These are phyloP conservation scores for Notolabrus celidotus DNA, from an alignment of 2,797 vertebrate species.

Conservation along the genomic window DNA sequence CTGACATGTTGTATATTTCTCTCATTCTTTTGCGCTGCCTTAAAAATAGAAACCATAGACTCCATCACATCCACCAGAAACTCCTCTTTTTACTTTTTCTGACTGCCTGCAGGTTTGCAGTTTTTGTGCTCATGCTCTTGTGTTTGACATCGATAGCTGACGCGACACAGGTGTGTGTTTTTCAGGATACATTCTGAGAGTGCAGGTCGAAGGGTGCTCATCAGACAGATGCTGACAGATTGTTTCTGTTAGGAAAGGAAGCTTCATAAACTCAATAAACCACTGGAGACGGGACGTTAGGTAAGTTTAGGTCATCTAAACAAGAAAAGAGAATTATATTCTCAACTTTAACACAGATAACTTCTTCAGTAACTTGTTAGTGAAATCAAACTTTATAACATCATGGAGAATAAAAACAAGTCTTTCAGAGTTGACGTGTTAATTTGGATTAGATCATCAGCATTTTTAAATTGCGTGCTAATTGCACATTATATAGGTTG, in stretches of 20 bases:
- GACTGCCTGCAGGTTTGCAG: slow-evolving; percentile 24
- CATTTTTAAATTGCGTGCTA: no score
- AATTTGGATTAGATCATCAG: no score
- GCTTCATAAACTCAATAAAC: slow-evolving; percentile 2
- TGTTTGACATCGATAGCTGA: slow-evolving; percentile 22
- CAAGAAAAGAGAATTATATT: neutral
- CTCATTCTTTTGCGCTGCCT: slow-evolving; percentile 3
- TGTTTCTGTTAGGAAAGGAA: slow-evolving; percentile 36
- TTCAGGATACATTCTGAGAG: slow-evolving; percentile 4
- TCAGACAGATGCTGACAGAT: slow-evolving; percentile 39
- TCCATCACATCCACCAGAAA: slow-evolving; percentile 9
- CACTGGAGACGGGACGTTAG: neutral
- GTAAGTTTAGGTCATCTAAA: no score
- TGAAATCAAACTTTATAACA: no score
- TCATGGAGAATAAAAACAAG: no score
- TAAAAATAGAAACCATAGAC: slow-evolving; percentile 36
- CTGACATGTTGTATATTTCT: neutral
- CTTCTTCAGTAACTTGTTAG: no score
- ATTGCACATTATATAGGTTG: no score
- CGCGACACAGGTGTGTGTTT: slow-evolving; percentile 25
- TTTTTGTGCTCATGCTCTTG: slow-evolving; percentile 14
- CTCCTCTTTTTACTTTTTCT: slow-evolving; percentile 7
- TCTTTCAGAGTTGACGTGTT: no score
- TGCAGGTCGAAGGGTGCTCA: slow-evolving; percentile 19
- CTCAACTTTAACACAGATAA: no score